Evolutionary conservation across 1,140 invertebrate species (phyloP).

Genomic region (Matsumurasca onukii): DNA sequence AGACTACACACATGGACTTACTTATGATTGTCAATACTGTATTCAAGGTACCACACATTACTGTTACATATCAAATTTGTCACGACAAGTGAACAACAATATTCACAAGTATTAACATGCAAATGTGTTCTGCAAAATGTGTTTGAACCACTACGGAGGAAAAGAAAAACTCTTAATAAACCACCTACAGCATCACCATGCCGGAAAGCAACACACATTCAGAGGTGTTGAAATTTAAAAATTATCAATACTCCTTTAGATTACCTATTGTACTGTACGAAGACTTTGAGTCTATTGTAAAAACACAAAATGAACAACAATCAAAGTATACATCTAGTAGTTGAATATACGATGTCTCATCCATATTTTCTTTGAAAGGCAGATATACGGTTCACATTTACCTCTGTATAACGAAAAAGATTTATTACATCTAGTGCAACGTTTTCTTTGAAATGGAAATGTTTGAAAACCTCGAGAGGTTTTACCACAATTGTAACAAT

Average conservation of each 20-base stretch:
- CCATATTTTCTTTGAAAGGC: too few relatives aligned
- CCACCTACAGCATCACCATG: conserved; percentile 1
- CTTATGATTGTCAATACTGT: conserved; percentile 12
- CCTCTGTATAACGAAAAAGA: too few relatives aligned
- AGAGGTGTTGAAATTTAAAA: conserved; percentile 22
- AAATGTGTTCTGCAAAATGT: conserved; percentile 24
- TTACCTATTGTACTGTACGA: conserved; percentile 26
- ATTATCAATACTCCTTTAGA: conserved; percentile 7
- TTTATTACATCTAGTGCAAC: too few relatives aligned
- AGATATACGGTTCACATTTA: too few relatives aligned
- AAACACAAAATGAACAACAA: neutral
- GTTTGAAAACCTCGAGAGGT: too few relatives aligned
- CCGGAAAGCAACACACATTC: neutral
- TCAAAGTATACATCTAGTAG: conserved; percentile 9
- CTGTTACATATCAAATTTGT: conserved; percentile 26
- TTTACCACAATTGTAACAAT: too few relatives aligned
- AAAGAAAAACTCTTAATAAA: neutral
- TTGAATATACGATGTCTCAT: too few relatives aligned
- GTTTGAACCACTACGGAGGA: conserved; percentile 28
- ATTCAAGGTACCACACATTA: conserved; percentile 7
- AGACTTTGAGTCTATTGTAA: conserved; percentile 28
- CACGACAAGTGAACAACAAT: neutral
- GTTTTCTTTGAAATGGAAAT: too few relatives aligned
- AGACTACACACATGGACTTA: conserved; percentile 21
- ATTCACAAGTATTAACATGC: conserved; percentile 9